Base-by-base conservation (phyloP, 2,113 vertebrate species). In the Clinocottus analis region DNA sequence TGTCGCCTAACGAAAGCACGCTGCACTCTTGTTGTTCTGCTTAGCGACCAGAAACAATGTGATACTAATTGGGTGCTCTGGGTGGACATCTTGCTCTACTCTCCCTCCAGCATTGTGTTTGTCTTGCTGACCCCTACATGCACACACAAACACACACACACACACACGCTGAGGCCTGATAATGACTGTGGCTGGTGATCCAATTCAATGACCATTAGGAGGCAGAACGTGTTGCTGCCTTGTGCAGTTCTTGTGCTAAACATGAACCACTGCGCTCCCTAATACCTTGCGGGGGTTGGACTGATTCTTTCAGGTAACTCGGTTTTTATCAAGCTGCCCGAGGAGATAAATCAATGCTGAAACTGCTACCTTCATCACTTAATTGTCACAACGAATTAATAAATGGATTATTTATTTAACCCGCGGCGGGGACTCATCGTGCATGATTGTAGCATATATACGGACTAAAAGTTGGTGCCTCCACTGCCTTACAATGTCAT, bases 151-250 rank as follows among this genome's bases (percentile, higher is more conserved):
- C 68, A 29, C 55, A 29, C 59, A 71, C 72, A 65, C 51, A 41
- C 19, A 43, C 10, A 7, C 62, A 51, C 53, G 53, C 51, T 56
- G 4, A 65, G 6, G 37, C 78, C 77, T 74, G 56, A 81, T 85
- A 77, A 87, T 81, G 77, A 79, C 77, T 76, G 62, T 70, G 43
- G 55, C 77, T 67, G 41, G 29, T 79, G 65, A 81, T 86, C 67
- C 71, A 87, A 72, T 86, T 75, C 39, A 82, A 55, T 82, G 78
- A 51, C 60, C 78, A 85, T 80, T 69, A 87, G 82, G 64, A 55
- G 29, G 53, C 35, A 72, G 62, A 75, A 85, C 85, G 71, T 58
- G 79, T 73, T 74, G 68, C 25, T 60, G 53, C 47, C 39, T 67
- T 31, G 23, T 65, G 43, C 65, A 37, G 43, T 51, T 53, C 21